Base-by-base conservation (phyloP, 2,797 vertebrate genomes). In the Notamacropus eugenii region DNA sequence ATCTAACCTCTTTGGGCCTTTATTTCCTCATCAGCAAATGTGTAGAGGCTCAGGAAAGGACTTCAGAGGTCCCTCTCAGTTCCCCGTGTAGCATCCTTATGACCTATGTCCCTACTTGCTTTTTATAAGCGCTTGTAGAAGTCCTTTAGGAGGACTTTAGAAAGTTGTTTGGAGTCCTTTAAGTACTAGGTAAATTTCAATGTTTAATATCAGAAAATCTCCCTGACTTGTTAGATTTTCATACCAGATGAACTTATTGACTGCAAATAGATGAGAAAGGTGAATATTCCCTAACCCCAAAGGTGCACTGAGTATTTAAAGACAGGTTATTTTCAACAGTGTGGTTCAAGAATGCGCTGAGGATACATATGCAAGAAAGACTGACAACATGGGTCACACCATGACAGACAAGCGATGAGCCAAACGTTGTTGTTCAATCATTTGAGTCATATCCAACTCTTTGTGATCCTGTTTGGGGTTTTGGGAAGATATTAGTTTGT, bases 241-340 rank as follows among this genome's bases (percentile, higher is more conserved):
- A 93, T 97, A 94, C 54, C 34, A 95, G 93, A 93, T 92, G 4
- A 24, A 93, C 54, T 40, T 74, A n/a, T 74, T 40, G 67, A 40
- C 6, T 74, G 67, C 67, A 74, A 40, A 22, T 16, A 74, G 67
- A 40, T 22, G 16, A 74, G 34, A 40, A 22, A 40, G 34, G n/a
- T 95, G 74, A 95, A 67, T 95, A 91, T 91, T 93, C 46, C 56
- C 93, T 95, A 97, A 74, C 4, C 27, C 90, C 93, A 91, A 94
- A 57, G 62, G 52, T 52, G 34, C n/a, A 96, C 50, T 1, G 46
- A 14, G 55, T 90, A 95, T 94, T 92, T 50, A 93, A 95, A 56
- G 28, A n/a, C 31, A 19, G 62, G 5, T n/a, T n/a, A 19, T 40
- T 19, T 19, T n/a, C n/a, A 74, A 19, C n/a, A 40, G 14, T 16